Evolutionary conservation across 2,888 invertebrate genomes (phyloP), one percentile per base, ranked within the genome.

Genomic region (Tachystola acroxantha): DNA sequence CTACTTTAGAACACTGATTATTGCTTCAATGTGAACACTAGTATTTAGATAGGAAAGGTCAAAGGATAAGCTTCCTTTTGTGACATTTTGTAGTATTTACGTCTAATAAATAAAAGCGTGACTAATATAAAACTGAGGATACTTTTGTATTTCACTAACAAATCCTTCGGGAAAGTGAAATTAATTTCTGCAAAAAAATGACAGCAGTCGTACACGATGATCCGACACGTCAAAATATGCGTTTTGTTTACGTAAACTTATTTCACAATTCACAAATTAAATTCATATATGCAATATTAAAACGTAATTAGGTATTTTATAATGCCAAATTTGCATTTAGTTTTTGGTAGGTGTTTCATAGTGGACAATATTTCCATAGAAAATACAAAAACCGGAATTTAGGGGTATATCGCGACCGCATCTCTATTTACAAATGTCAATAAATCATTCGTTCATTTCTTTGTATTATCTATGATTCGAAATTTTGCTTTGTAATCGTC

Each of bases 401-500:
- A 12, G 34, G 36, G 22, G 7, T n/a, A n/a, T n/a, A n/a, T n/a
- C n/a, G n/a, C n/a, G n/a, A n/a, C n/a, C n/a, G n/a, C n/a, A n/a
- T 24, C n/a, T n/a, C 24, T 24, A 24, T n/a, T 24, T n/a, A n/a
- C n/a, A 24, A 24, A 24, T 24, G 24, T 24, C 24, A 24, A 28
- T 30, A 36, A 29, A 12, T 22, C 39, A 39, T 16, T 27, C 32
- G n/a, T 28, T 27, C 32, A 26, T 4, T 19, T 13, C 6, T 29
- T 9, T 14, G 12, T 36, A 32, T 29, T 35, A 19, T 34, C 40
- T 32, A 33, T 51, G 48, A 6, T 34, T 42, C 40, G 42, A 65
- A 78, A 68, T 62, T 73, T 69, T 72, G 81, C 82, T 64, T 80
- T 76, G 82, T 82, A 82, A 82, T 82, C 70, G 56, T 63, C 16